Base-by-base conservation (phyloP, 2,888 invertebrate species). In the Microdon myrmicae region DNA sequence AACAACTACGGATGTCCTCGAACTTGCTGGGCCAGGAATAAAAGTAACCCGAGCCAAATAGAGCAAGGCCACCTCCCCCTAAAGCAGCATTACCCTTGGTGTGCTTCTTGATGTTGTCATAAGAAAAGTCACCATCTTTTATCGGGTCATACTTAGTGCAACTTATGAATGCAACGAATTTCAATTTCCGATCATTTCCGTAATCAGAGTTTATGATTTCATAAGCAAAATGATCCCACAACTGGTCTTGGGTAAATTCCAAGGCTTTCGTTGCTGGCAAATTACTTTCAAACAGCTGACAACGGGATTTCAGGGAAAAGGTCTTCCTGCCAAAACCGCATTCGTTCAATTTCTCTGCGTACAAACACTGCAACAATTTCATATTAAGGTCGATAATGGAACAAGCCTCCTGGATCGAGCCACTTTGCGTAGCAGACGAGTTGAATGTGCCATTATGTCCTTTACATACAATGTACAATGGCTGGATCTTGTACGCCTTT, bases 61-160 rank as follows among this genome's bases (percentile, higher is more conserved):
- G 80, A 4, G 96, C 96, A 56, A 97, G 81, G 0, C 95, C 95
- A 16, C 96, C 96, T 9, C 92, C 91, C 25, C 96, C 96, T 53
- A 96, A 82, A 1, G 96, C 95, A n/a, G 91, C 91, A 77, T 94
- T 90, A 0, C 88, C 93, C 74, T 88, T 86, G 4, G 90, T 87
- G 67, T 88, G 82, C 2, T 84, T 82, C 70, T 87, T 81, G 19
- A 88, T 86, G 74, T 88, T 89, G 38, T 87, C 86, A 73, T 90
- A 88, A 1, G 86, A 85, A 75, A 84, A 83, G 31, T 85, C 84
- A 67, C 84, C 84, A 28, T 78, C 84, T 1, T 83, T 82, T n/a
- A 70, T 83, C 3, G 88, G 88, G 71, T 86, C 82, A 77, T 90
- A 94, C 71, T 87, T 83, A 1, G 95, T 94, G 76, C 93, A 94